Percentiles rank a stretch among this genome's conserved stretches.
phyloP scores from a whole-genome alignment of 2,888 invertebrate species.

The Conus canariensis region DNA sequence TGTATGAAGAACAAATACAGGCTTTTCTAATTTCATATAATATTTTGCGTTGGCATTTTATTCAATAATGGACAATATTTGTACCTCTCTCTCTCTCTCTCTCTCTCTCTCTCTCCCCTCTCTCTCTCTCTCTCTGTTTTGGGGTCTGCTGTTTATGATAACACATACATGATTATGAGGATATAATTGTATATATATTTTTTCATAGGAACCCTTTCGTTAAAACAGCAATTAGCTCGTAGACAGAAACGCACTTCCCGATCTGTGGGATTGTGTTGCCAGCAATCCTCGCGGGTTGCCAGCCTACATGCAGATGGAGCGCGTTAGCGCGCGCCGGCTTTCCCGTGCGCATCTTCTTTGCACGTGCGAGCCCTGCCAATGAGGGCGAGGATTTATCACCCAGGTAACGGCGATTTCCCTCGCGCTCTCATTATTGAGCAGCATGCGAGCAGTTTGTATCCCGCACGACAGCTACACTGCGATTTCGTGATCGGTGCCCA shows the following conservation, averaged over 20 bases:
- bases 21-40: too few species aligned
- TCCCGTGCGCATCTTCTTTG: not conserved
- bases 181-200: too few species aligned
- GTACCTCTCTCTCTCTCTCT: too few species aligned
- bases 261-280: not conserved
- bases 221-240: not conserved
- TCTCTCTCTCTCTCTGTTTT: too few species aligned
- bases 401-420: not conserved
- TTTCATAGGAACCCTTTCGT: too few species aligned
- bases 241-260: not conserved
- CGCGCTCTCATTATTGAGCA: not conserved
- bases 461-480: not conserved
- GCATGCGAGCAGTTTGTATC: not conserved
- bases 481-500: not conserved
- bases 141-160: too few species aligned
- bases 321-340: not conserved
- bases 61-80: too few species aligned
- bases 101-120: too few species aligned
- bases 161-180: too few species aligned
- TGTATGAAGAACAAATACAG: too few species aligned
- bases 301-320: not conserved
- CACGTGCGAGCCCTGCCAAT: not conserved
- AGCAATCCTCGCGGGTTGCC: not conserved
- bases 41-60: too few species aligned
- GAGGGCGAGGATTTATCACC: slow-evolving; percentile 10